phyloP scores from a whole-genome alignment of 2,113 vertebrate genomes.

The Isurus oxyrinchus region DNA sequence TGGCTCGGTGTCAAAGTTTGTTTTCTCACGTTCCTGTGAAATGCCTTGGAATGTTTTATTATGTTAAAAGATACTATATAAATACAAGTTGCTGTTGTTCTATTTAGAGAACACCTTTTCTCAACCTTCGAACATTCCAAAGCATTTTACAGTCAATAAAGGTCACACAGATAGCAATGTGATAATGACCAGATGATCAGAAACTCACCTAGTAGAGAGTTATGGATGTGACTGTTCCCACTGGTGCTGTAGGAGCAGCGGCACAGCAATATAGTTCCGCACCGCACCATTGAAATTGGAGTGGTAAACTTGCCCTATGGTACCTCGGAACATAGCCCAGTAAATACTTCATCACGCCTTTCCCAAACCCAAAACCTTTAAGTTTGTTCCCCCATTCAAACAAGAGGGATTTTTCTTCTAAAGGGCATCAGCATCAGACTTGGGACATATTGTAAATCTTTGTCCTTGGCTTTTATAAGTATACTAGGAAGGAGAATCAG shows the following conservation, averaged over 20 bases:
- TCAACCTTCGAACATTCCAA: not conserved
- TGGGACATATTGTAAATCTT: not conserved
- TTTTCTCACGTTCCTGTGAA: too few relatives aligned
- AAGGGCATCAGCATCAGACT: not conserved
- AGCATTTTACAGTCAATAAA: not conserved
- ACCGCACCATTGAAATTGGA: not conserved
- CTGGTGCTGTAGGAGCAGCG: not conserved
- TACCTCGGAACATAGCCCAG: not conserved
- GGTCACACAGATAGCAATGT: not conserved
- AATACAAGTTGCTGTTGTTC: too few relatives aligned
- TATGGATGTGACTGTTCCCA: not conserved
- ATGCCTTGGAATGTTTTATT: too few relatives aligned
- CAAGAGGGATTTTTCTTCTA: not conserved
- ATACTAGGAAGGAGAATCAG: not conserved
- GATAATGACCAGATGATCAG: not conserved
- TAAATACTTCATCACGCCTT: not conserved
- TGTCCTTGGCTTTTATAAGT: not conserved
- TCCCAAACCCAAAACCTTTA: not conserved
- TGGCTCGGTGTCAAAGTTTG: too few relatives aligned
- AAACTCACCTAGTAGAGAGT: not conserved
- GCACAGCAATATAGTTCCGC: not conserved
- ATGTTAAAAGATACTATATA: too few relatives aligned
- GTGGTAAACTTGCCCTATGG: not conserved
- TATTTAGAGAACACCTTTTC: too few relatives aligned
- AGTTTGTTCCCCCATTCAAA: not conserved